Conservation (phyloP, 2,113 vertebrate genomes). For the Myotis brandtii region DNA sequence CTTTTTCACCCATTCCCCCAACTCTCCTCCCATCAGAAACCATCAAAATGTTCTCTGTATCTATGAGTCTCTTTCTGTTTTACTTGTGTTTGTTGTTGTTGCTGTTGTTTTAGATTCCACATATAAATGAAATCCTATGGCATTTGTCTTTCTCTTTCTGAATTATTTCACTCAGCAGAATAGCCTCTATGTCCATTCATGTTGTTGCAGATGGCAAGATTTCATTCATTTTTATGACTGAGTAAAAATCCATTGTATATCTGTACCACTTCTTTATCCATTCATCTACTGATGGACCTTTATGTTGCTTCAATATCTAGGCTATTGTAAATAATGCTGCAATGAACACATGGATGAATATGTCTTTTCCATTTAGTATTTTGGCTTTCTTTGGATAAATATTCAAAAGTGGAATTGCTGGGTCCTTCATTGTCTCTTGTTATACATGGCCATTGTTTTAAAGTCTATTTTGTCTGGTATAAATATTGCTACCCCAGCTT, state of each 20-base stretch:
- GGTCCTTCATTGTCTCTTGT: not conserved
- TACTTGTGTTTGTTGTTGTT: not conserved
- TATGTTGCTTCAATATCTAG: not conserved
- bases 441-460: not conserved
- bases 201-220: not conserved
- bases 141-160: not conserved
- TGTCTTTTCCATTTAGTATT: not conserved
- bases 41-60: not conserved
- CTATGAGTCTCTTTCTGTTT: not conserved
- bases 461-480: not conserved
- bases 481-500: not conserved
- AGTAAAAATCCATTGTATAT: not conserved
- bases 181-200: not conserved
- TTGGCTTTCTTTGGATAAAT: not conserved
- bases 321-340: not conserved
- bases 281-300: not conserved
- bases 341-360: not conserved
- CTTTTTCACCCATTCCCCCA: not conserved
- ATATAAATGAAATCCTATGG: not conserved
- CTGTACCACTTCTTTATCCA: not conserved
- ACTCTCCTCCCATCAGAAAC: not conserved
- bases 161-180: not conserved
- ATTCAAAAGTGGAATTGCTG: not conserved
- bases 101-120: not conserved
- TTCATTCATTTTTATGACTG: not conserved